Base-by-base conservation (phyloP, 2,113 vertebrate genomes). In the Bubo bubo region DNA sequence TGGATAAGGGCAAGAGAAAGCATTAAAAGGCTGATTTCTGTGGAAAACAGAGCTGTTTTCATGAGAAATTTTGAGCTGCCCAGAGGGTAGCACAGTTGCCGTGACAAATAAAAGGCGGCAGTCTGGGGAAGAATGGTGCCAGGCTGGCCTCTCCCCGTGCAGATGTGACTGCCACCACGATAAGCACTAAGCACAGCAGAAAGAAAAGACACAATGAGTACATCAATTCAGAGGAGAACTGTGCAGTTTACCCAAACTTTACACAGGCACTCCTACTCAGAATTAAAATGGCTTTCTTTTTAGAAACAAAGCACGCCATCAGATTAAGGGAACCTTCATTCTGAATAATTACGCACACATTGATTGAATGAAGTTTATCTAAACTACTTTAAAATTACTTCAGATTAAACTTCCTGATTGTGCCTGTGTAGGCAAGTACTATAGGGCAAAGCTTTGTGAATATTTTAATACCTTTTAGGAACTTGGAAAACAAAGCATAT, bases 1-100 rank as follows among this genome's bases (percentile, higher is more conserved):
- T 56, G 37, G 28, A 8, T 63, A 70, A 72, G 47, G 75, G 75
- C 76, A 92, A 75, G 34, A 88, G 50, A 92, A 95, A 80, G 45
- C 55, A 88, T 37, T 83, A 34, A 83, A 76, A 84, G 82, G 52
- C 56, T 88, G 79, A 86, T 76, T 95, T 96, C 77, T 8, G 6
- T 50, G 55, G 72, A 83, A 93, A 92, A 97, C 88, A 96, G 88
- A 92, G 88, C 68, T 93, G 83, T 83, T 96, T 93, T 93, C 88
- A 93, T 77, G 34, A 14, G 41, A 55, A 81, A 66, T 49, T 66
- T 28, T 56, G 68, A 92, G 83, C 92, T 95, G 79, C 72, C 94
- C 52, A n/a, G 72, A 93, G 86, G 82, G 88, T 35, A 72, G 41
- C 82, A 43, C 34, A 74, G 82, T 74, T 13, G 7, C 67, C 3